Evolutionary conservation across 2,888 invertebrate species (phyloP), one percentile per base, ranked within the genome.

Genomic region (Yponomeuta malinellus): DNA sequence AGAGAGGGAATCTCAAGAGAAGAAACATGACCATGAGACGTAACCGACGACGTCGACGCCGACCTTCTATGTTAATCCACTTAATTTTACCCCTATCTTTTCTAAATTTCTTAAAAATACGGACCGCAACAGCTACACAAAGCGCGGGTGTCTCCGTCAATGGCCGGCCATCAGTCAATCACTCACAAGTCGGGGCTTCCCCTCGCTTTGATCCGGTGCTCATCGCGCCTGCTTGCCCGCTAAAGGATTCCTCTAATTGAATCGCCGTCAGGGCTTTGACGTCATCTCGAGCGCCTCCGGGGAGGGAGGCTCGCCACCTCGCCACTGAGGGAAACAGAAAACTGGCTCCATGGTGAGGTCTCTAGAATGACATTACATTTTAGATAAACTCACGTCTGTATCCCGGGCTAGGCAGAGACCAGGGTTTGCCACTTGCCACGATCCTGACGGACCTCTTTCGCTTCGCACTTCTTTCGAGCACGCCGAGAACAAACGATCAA

Each of bases 141-240:
- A 12, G 52, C 52, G 52, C 52, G 52, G 52, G 52, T 59, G 15
- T 59, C 52, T 59, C 65, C 64, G 31, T 65, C 52, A 29, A 29
- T 65, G 31, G 31, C 33, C 68, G 48, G 68, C 68, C n/a, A 23
- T 48, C 68, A 23, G 4, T 23, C 43, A 23, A 43, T 43, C 43
- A 43, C 43, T 43, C 43, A 1, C 43, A 6, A 43, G 43, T 43
- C 43, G 48, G 68, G n/a, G n/a, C n/a, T 23, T 37, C 37, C 68
- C 33, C 68, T 68, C 68, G 73, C 82, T 83, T 85, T 85, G 84
- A 84, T 84, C 81, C 78, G 76, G 70, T 69, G 64, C n/a, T 71
- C 29, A 37, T 37, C 52, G 86, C 83, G 87, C 82, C 81, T 84
- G 83, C 87, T 87, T 85, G 87, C 82, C 79, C 80, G 78, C 81